These are phyloP conservation scores for Poecilus cupreus DNA, from an alignment of 2,888 invertebrate genomes.

Conservation along the genomic window DNA sequence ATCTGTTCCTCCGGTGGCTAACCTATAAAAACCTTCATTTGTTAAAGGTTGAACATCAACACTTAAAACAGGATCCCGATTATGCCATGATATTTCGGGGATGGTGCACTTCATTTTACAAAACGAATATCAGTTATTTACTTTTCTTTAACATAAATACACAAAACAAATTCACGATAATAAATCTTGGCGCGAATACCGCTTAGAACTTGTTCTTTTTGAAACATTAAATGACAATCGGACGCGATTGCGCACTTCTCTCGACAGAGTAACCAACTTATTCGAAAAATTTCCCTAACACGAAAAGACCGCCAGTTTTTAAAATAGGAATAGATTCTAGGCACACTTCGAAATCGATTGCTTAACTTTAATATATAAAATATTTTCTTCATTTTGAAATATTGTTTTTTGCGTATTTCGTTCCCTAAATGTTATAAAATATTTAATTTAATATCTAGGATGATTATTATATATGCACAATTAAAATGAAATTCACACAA, in stretches of 20 bases:
- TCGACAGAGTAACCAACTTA: background rate
- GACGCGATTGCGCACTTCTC: background rate
- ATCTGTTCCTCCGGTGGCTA: slow-evolving; percentile 95
- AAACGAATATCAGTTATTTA: slow-evolving; percentile 18
- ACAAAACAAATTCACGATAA: slow-evolving; percentile 11
- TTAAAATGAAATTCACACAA: too few relatives aligned
- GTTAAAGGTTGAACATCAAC: slow-evolving; percentile 85
- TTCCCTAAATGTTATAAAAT: too few relatives aligned
- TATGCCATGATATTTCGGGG: slow-evolving; percentile 99
- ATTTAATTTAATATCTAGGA: too few relatives aligned
- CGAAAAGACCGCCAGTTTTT: background rate
- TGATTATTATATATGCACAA: too few relatives aligned
- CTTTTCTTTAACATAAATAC: slow-evolving; percentile 26
- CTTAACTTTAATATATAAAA: too few relatives aligned
- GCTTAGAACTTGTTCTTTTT: slow-evolving; percentile 19
- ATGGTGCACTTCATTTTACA: slow-evolving; percentile 91
- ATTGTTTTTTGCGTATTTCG: too few relatives aligned
- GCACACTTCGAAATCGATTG: too few relatives aligned
- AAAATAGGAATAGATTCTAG: too few relatives aligned
- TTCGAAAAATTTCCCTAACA: background rate
- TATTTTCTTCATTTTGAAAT: too few relatives aligned
- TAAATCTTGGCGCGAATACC: slow-evolving; percentile 49
- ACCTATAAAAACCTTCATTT: slow-evolving; percentile 79
- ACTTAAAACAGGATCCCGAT: slow-evolving; percentile 94
- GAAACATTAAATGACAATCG: background rate